Percentiles rank a stretch among this genome's conserved stretches.
phyloP scores from a whole-genome alignment of 2,113 vertebrate genomes.

The Pseudopipra pipra region DNA sequence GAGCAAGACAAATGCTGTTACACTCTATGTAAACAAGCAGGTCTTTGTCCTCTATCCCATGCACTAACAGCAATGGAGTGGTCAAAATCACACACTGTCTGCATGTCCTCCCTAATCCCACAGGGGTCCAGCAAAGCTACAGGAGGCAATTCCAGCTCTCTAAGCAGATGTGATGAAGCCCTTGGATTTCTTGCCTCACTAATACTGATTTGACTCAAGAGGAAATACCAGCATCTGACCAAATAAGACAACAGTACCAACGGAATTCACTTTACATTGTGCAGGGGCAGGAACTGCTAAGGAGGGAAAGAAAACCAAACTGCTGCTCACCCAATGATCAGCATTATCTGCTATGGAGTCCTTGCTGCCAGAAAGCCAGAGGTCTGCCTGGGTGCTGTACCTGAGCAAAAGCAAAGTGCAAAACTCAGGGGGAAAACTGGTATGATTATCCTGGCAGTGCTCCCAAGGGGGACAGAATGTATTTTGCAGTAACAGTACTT shows the following conservation, averaged over 20 bases:
- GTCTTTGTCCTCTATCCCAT: neutral
- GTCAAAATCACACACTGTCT: neutral
- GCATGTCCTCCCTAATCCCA: neutral
- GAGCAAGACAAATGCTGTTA: neutral
- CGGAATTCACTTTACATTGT: neutral
- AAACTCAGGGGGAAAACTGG: neutral
- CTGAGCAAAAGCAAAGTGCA: neutral
- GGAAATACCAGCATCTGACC: neutral
- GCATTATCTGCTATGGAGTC: neutral
- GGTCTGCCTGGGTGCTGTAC: neutral
- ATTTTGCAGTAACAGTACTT: neutral
- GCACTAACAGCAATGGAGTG: neutral
- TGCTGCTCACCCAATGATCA: neutral
- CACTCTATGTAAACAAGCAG: neutral
- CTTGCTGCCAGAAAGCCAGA: neutral
- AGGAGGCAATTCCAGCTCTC: neutral
- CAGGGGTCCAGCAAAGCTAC: rapidly evolving
- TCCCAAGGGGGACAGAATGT: neutral
- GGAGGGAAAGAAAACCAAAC: neutral
- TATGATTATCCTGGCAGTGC: neutral
- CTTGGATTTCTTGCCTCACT: neutral
- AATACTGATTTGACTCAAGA: neutral
- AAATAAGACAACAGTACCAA: neutral
- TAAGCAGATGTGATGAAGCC: neutral
- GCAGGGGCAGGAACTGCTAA: neutral